Percentiles rank a stretch among this genome's conserved stretches.
Evolutionary conservation across 2,797 vertebrate species (phyloP).

Genomic region (Distichodus sexfasciatus): DNA sequence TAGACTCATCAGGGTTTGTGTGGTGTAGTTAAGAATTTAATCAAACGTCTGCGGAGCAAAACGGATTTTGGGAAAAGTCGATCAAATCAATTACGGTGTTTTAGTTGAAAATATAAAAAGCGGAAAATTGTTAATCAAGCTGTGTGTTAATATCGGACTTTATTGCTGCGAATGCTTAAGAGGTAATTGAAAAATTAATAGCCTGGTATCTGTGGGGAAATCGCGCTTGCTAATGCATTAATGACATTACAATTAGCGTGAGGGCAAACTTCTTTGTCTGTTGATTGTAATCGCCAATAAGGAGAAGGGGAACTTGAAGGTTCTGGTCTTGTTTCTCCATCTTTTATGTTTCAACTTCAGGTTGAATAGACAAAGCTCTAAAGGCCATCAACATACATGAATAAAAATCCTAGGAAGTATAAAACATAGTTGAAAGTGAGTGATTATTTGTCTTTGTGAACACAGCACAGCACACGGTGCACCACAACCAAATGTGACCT

Average conservation of each 20-base stretch:
- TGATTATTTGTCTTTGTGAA: too few relatives aligned
- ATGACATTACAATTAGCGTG: conserved; percentile 40
- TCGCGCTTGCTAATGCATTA: conserved; percentile 41
- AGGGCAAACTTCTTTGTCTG: conserved; percentile 21
- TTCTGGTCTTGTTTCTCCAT: background rate
- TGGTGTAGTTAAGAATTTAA: conserved; percentile 48
- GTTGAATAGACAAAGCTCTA: too few relatives aligned
- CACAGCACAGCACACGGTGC: too few relatives aligned
- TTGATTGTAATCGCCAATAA: background rate
- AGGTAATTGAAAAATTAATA: conserved; percentile 61
- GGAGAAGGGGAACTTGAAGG: conserved; percentile 12
- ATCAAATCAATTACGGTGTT: conserved; percentile 49
- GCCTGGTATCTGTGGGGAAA: conserved; percentile 53
- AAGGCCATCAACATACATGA: too few relatives aligned
- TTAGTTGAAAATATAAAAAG: conserved; percentile 44
- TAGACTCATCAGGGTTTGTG: conserved; percentile 32
- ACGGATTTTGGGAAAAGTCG: conserved; percentile 1
- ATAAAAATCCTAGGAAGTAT: too few relatives aligned
- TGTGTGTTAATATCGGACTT: conserved; percentile 40
- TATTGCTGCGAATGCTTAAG: conserved; percentile 45
- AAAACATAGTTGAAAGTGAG: too few relatives aligned
- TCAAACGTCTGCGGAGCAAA: conserved; percentile 25
- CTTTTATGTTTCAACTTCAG: background rate
- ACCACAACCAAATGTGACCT: too few relatives aligned
- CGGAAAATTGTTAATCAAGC: conserved; percentile 56